Conservation (phyloP, 1,140 invertebrate genomes). For the Apis laboriosa region DNA sequence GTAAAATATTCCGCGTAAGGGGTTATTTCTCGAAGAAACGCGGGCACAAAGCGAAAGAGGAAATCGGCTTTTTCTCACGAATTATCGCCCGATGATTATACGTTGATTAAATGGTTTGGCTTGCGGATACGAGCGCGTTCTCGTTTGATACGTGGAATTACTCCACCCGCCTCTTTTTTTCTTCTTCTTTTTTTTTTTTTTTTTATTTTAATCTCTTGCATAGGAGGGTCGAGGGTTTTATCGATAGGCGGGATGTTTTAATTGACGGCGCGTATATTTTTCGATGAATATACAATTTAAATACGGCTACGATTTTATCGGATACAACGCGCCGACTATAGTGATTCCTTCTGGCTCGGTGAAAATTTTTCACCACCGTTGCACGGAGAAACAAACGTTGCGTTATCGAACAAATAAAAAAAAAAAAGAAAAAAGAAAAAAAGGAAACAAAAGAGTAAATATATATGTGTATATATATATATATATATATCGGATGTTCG, state of each 20-base stretch:
- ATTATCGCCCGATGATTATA: no score
- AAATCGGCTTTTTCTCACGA: no score
- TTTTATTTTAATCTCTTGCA: neutral
- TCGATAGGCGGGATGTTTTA: constrained; percentile 3
- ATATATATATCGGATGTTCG: neutral
- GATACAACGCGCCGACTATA: neutral
- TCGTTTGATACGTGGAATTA: no score
- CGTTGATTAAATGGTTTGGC: no score
- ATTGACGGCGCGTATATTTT: constrained; percentile 16
- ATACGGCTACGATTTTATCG: neutral
- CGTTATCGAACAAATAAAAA: neutral
- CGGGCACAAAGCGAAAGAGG: no score
- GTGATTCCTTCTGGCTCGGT: neutral
- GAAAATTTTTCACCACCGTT: neutral
- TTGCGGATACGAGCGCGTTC: no score
- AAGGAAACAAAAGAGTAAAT: constrained; percentile 1
- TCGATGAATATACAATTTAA: constrained; percentile 15
- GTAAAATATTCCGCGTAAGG: no score
- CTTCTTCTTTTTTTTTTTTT: no score
- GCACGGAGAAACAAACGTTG: neutral
- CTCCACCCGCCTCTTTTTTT: no score
- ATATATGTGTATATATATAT: no score
- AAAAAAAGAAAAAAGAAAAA: no score
- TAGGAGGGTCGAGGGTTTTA: neutral
- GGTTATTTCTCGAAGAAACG: no score